These are phyloP conservation scores for Penaeus indicus DNA, from an alignment of 1,140 invertebrate genomes.

Conservation along the genomic window DNA sequence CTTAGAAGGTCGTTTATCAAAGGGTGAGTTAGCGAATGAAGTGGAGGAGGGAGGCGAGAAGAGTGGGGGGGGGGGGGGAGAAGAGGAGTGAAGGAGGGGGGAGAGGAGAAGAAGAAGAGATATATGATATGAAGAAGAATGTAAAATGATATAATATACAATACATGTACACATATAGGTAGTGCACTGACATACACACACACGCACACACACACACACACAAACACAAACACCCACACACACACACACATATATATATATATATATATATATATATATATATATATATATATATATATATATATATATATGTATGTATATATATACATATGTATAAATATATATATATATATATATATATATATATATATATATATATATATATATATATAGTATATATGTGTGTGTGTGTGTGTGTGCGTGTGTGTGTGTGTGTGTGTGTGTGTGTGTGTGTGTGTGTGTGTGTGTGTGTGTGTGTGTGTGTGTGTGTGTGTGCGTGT, in stretches of 20 bases:
- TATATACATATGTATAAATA: not conserved
- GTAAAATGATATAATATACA: no score
- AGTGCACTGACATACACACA: not conserved
- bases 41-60: no score
- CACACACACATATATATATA: not conserved
- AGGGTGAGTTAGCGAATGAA: no score
- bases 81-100: no score
- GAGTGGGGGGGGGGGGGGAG: no score
- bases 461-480: not conserved
- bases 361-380: not conserved
- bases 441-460: not conserved
- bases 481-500: not conserved
- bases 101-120: no score
- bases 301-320: not conserved
- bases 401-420: not conserved
- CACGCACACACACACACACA: not conserved
- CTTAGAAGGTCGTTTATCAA: no score
- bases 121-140: no score
- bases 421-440: not conserved
- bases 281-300: slow-evolving; percentile 27
- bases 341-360: not conserved
- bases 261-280: slow-evolving; percentile 15
- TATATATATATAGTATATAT: no score
- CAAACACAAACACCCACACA: not conserved
- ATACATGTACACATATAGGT: not conserved